Conservation (phyloP, 2,888 invertebrate species). For the Operophtera brumata region DNA sequence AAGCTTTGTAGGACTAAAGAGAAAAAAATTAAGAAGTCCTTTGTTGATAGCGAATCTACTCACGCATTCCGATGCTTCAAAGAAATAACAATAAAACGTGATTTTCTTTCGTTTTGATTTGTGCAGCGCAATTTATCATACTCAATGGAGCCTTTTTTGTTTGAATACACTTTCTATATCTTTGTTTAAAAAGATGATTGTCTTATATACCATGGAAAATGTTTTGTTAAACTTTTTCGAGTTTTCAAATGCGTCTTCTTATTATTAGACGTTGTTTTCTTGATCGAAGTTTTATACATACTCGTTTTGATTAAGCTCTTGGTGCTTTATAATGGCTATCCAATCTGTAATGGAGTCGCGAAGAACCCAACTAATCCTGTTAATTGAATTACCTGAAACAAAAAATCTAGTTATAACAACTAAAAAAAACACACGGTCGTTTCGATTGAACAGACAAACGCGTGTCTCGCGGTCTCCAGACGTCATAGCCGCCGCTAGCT, state of each 20-base stretch:
- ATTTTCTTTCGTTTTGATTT: conserved; percentile 34
- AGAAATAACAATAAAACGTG: conserved; percentile 39
- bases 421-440: background rate
- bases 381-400: conserved; percentile 24
- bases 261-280: no score
- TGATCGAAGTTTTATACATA: no score
- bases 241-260: no score
- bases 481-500: no score
- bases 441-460: conserved; percentile 8
- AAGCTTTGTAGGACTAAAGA: conserved; percentile 34
- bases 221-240: background rate
- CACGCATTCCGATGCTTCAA: conserved; percentile 41
- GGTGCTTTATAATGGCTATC: no score
- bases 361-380: background rate
- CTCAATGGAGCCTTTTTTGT: background rate
- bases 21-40: conserved; percentile 45
- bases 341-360: no score
- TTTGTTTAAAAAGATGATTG: background rate
- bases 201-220: background rate
- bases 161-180: background rate
- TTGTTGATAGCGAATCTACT: conserved; percentile 44
- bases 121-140: conserved; percentile 16
- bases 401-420: background rate
- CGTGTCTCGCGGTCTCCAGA: conserved; percentile 8
- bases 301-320: no score